Base-by-base conservation (phyloP, 2,888 invertebrate species). In the Saturnia pavonia region DNA sequence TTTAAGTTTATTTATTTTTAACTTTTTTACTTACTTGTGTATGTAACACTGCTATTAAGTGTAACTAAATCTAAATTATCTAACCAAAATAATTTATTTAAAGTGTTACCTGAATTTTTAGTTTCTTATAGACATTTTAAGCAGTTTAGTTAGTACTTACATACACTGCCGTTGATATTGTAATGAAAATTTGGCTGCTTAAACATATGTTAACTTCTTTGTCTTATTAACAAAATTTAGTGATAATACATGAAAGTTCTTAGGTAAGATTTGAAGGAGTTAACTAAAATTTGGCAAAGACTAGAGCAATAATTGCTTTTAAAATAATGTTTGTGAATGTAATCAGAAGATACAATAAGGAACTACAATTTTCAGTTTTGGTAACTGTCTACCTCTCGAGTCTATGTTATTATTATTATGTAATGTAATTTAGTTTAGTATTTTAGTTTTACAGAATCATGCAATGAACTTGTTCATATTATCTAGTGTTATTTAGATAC, bases 1-100 rank as follows among this genome's bases (percentile, higher is more conserved):
- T 27, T 60, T 27, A 60, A 60, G 25, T 27, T 60, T 60, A 60
- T 60, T 60, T 60, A 60, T 60, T 60, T 27, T 60, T 14, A 60
- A 27, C 27, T 60, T 60, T 6, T 51, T 19, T 43, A 12, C 43
- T 51, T 19, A 51, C 14, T 16, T 51, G 48, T 19, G 1, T 51
- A 7, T 1, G 48, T 51, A 19, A 51, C 4, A 43, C 12, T 43
- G 43, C 12, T 7, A 14, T 60, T 60, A 60, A 14, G 12, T 54
- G n/a, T 2, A 54, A 11, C 7, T 22, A 60, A 25, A 60, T 11
- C 54, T 22, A 22, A 54, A 54, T 19, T 60, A 60, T 27, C 27
- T 60, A 27, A 54, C 22, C 25, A 60, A 60, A 25, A 14, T 25
- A 60, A 60, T 60, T 14, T 1, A 14, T 60, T 60, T 12, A 54